Evolutionary conservation across 1,140 invertebrate genomes (phyloP).

Genomic region (Cardiocondyla obscurior): DNA sequence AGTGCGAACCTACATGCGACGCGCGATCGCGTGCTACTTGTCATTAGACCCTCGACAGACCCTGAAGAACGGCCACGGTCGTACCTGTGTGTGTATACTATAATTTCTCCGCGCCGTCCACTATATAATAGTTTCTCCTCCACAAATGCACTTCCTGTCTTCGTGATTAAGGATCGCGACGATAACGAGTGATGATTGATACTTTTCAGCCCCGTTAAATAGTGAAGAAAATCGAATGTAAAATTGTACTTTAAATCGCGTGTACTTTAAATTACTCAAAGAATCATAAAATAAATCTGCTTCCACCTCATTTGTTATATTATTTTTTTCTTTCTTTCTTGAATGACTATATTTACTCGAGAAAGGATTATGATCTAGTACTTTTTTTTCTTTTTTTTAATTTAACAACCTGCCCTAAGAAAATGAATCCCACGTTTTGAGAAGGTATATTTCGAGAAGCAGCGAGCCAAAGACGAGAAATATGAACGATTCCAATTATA

Average conservation of each 20-base stretch:
- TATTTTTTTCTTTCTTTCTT: not conserved
- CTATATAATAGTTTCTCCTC: slow-evolving; percentile 37
- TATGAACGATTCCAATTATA: slow-evolving; percentile 33
- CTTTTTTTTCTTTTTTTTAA: too few relatives aligned
- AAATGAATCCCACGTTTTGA: slow-evolving; percentile 5
- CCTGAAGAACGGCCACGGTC: slow-evolving; percentile 31
- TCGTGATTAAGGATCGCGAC: slow-evolving; percentile 38
- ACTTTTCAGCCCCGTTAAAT: not conserved
- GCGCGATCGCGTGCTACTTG: slow-evolving; percentile 66
- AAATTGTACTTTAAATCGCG: not conserved
- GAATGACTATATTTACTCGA: not conserved
- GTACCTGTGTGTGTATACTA: slow-evolving; percentile 1
- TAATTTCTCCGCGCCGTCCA: slow-evolving; percentile 24
- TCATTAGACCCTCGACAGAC: slow-evolving; percentile 59
- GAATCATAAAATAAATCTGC: not conserved
- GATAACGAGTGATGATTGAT: not conserved
- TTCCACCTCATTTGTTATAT: not conserved
- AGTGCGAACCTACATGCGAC: slow-evolving; percentile 71
- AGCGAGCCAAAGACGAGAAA: not conserved
- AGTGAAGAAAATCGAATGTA: not conserved
- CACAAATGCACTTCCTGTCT: slow-evolving; percentile 48
- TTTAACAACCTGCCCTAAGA: too few relatives aligned
- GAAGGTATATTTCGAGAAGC: not conserved
- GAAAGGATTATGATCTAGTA: not conserved
- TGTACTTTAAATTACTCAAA: not conserved